Evolutionary conservation across 1,140 invertebrate species (phyloP), one percentile per base, ranked within the genome.

Genomic region (Penaeus chinensis): DNA sequence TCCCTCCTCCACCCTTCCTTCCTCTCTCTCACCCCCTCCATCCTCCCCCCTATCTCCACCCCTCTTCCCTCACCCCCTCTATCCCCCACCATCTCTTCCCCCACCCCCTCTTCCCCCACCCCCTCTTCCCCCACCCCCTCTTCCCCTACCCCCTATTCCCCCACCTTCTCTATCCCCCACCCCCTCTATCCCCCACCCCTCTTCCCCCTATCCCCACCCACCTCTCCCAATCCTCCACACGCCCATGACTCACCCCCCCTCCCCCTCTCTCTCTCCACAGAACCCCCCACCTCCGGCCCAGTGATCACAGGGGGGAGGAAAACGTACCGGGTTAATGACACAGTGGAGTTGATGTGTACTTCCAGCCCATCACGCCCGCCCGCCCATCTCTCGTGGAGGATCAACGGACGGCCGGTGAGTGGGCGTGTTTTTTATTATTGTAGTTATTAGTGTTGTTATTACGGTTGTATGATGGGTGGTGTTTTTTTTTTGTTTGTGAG

Each of bases 291-390:
- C 11, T 87, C 89, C 2, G 89, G 78, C n/a, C 89, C 89, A 3
- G 82, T 82, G n/a, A 82, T 89, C 79, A 87, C 84, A 10, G 89
- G 85, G 2, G 96, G 96, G 42, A 94, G 94, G 84, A 94, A 95
- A 0, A 94, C 96, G 60, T 97, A 97, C 93, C 95, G 96, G 90
- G 94, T 96, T n/a, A 96, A 96, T 11, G 96, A 97, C 91, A 93
- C 94, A 18, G 96, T 97, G 24, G 94, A 95, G 24, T 95, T 97
- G 20, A 96, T 96, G 92, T 97, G 96, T 92, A 96, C 96, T 16
- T 96, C 96, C 20, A 95, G 95, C 16, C 93, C 94, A 89, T 97
- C 96, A 18, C 95, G 96, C 91, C 96, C 96, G 0, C 95, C 96
- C 0, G 96, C 96, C 19, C 94, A 95, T 89, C 94, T 98, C 54